Base-by-base conservation (phyloP, 2,888 invertebrate species). In the Synergus itoensis region DNA sequence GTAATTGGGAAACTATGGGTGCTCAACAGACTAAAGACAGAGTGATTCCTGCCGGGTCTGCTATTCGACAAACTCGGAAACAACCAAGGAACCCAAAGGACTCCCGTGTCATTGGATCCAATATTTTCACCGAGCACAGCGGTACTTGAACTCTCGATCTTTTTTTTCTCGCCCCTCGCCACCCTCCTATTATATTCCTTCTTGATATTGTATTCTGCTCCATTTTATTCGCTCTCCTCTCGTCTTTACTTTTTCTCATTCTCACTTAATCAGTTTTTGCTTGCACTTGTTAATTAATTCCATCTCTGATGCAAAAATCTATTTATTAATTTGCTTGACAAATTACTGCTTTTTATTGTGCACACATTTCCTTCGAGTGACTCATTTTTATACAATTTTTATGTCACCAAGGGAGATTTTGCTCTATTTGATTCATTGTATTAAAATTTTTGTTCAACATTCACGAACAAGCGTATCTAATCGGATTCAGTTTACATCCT, bases 11-110 rank as follows among this genome's bases (percentile, higher is more conserved):
- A 90, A 93, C 92, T 92, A 98, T 98, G 98, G 98, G 98, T 93
- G 97, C 97, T 92, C 98, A 98, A 95, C 98, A 97, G 94, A 97
- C 96, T 92, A 98, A 98, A 94, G 98, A 98, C 94, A 95, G 97
- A 92, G 95, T 95, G 90, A 94, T 95, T 90, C 94, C 95, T 90
- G 94, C 94, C 92, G 96, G 95, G 89, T 95, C 91, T 84, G 88
- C 96, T 87, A 94, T 95, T 92, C 95, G 96, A 91, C 95, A 96
- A 85, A 94, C 95, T 82, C 95, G 96, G 90, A 95, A 94, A 91
- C 96, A 96, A 93, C 95, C 95, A 87, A 94, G 96, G 91, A 94
- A 94, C 89, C 94, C 95, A 83, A 97, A 97, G 94, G 97, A 97
- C 94, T 96, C 96, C 92, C 95, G 96, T 92, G 95, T 95, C 89